Evolutionary conservation across 2,797 vertebrate species (phyloP), one percentile per base, ranked within the genome.

Genomic region (Cirrhinus mrigala): DNA sequence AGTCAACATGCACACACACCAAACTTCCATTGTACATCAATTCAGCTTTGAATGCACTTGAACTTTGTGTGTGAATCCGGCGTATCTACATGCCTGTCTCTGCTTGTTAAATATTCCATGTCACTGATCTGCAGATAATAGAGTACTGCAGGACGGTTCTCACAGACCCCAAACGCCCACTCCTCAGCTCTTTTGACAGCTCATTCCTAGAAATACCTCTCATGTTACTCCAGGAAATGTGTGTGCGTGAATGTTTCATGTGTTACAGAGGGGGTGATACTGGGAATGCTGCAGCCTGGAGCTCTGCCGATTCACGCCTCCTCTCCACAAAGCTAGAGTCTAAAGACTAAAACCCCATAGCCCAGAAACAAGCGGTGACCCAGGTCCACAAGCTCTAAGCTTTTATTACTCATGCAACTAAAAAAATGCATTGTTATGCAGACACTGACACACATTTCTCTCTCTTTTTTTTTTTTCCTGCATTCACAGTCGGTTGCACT

Each of bases 1-100:
- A 94, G 93, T 92, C 92, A 95, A 94, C 91, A 89, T 89, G 93
- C 86, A 89, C 88, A 87, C 85, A 66, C 88, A 78, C 33, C 87
- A 86, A 82, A 86, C 87, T 77, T 88, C 82, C 79, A 86, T 33
- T 79, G 62, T 37, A 44, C 52, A 76, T 83, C 44, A 54, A 11
- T 33, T 83, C 58, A 71, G 52, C 54, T 85, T 84, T 73, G 20
- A 79, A 68, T 44, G 33, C 7, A 1, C 22, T 75, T 76, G 60
- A 83, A 69, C 82, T 69, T 56, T 77, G 73, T 58, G 37, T 78
- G 83, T 71, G 66, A 73, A 79, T 52, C 52, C 6, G 15, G 27
- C 79, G 58, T 50, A 71, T 82, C 66, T 79, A 48, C 79, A 81
- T 60, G 71, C 64, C 71, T 76, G 71, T 76, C 48, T 81, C 58